These are phyloP conservation scores for Ophonus ardosiacus DNA, from an alignment of 2,888 invertebrate genomes.

Conservation along the genomic window DNA sequence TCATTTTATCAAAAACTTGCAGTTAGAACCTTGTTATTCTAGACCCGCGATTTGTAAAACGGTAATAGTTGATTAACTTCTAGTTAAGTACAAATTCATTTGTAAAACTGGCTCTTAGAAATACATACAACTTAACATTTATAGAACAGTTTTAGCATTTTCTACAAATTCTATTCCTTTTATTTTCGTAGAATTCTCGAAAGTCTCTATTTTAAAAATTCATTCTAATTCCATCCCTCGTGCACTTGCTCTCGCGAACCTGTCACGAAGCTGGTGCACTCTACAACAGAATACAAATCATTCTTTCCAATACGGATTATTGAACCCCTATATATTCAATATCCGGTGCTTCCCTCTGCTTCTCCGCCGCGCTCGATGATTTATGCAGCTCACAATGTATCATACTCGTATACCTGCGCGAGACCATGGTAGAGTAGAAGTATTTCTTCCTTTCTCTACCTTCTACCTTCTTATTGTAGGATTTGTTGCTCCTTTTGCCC, in stretches of 20 bases:
- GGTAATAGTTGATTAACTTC: too few relatives aligned
- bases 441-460: slow-evolving; percentile 13
- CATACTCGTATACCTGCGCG: slow-evolving; percentile 21
- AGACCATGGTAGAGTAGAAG: not conserved
- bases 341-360: slow-evolving; percentile 42
- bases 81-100: too few relatives aligned
- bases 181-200: not conserved
- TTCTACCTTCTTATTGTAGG: not conserved
- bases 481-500: not conserved
- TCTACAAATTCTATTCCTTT: too few relatives aligned
- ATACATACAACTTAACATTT: too few relatives aligned
- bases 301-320: slow-evolving; percentile 61
- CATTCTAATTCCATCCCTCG: slow-evolving; percentile 1
- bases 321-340: slow-evolving; percentile 62
- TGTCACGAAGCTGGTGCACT: slow-evolving; percentile 44
- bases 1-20: too few relatives aligned
- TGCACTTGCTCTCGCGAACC: slow-evolving; percentile 34
- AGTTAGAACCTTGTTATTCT: too few relatives aligned
- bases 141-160: too few relatives aligned
- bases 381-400: slow-evolving; percentile 28
- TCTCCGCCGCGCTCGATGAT: not conserved
- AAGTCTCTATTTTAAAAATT: not conserved
- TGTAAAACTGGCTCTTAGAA: too few relatives aligned
- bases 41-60: too few relatives aligned
- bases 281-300: slow-evolving; percentile 55